phyloP scores from a whole-genome alignment of 1,140 invertebrate genomes.

The Lordiphosa clarofinis region DNA sequence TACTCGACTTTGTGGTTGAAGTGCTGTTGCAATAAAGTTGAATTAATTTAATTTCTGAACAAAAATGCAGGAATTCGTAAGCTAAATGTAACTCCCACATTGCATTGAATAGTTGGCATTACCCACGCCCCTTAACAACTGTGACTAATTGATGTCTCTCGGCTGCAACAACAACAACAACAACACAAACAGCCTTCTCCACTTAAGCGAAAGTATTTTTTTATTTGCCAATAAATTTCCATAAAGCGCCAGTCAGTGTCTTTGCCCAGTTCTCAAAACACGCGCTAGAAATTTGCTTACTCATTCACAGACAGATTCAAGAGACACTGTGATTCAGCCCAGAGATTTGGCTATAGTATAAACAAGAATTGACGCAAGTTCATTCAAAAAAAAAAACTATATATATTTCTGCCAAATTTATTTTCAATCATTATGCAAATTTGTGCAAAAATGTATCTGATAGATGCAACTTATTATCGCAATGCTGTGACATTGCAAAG shows the following conservation, averaged over 20 bases:
- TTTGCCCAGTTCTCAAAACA: conserved; percentile 8
- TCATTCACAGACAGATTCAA: conserved; percentile 4
- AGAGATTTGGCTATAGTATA: not conserved
- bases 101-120: no score
- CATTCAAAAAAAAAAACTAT: conserved; percentile 22
- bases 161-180: not conserved
- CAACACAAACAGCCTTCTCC: conserved; percentile 4
- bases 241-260: conserved; percentile 6
- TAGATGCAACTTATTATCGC: conserved; percentile 27
- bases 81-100: no score
- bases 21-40: no score
- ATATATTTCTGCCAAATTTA: conserved; percentile 10
- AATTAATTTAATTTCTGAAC: no score
- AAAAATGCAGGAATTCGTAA: no score
- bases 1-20: no score
- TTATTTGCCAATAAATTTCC: conserved; percentile 13
- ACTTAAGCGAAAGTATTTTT: conserved; percentile 12
- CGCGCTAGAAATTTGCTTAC: conserved; percentile 9
- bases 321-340: not conserved
- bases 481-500: conserved; percentile 19
- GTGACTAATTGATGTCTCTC: no score
- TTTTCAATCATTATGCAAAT: conserved; percentile 8
- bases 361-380: conserved; percentile 37
- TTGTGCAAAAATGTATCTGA: conserved; percentile 23
- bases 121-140: no score